A percentile compares a stretch with the other conserved stretches of the same genome.
Conservation (phyloP, 2,888 invertebrate genomes). For the Limenitis camilla region DNA sequence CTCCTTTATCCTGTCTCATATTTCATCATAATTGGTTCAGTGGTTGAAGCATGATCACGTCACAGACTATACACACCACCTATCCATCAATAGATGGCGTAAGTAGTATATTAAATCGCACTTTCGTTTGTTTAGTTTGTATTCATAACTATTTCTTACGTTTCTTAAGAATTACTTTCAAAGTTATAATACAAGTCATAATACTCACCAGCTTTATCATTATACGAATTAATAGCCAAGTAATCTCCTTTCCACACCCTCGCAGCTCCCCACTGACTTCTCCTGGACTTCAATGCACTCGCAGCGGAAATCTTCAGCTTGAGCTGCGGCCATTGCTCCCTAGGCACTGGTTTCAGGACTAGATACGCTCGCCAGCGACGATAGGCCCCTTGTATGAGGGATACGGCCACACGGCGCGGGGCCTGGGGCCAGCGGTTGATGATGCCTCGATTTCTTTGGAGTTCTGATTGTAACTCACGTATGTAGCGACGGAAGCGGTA, state of each 20-base stretch:
- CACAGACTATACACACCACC: no score
- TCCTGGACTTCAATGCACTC: conserved; percentile 44
- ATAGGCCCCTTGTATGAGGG: conserved; percentile 77
- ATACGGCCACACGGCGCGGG: conserved; percentile 77
- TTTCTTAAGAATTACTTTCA: no score
- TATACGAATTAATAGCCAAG: conserved; percentile 48
- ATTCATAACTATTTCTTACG: no score
- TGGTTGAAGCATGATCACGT: no score
- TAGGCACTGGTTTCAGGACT: conserved; percentile 86
- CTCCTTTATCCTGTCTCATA: no score
- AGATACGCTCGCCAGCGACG: conserved; percentile 91
- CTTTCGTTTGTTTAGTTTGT: no score
- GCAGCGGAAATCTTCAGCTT: conserved; percentile 65
- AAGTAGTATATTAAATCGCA: no score
- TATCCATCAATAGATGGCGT: no score
- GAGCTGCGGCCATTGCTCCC: conserved; percentile 91
- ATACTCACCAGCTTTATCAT: conserved; percentile 44
- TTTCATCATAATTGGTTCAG: no score
- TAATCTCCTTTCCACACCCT: conserved; percentile 61
- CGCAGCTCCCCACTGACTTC: conserved; percentile 53
- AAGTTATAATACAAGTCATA: no score
- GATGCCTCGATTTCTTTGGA: conserved; percentile 39
- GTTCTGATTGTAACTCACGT: conserved; percentile 41
- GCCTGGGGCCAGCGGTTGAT: conserved; percentile 84
- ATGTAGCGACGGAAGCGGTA: conserved; percentile 63